Evolutionary conservation across 2,113 vertebrate genomes (phyloP).

Genomic region (Chaetodon trifascialis): DNA sequence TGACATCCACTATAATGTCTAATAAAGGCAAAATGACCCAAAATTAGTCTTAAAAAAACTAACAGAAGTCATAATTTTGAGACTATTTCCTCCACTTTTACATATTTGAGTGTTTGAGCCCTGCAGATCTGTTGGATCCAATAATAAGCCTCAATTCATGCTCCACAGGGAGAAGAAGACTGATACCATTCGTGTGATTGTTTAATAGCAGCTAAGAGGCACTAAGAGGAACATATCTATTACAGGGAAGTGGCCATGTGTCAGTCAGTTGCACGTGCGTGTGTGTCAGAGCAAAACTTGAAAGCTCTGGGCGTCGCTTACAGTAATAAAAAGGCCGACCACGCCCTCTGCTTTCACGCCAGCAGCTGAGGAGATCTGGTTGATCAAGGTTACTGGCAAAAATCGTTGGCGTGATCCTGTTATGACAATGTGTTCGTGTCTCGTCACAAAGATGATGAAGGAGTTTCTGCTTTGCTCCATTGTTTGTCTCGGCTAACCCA

Average conservation of each 20-base stretch:
- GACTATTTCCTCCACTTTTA: background rate
- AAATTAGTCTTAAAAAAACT: background rate
- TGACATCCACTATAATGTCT: background rate
- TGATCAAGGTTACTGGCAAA: slow-evolving; percentile 40
- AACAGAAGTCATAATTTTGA: background rate
- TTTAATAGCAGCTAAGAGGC: background rate
- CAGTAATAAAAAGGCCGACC: slow-evolving; percentile 39
- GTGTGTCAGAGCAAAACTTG: slow-evolving; percentile 41
- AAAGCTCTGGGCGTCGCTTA: slow-evolving; percentile 57
- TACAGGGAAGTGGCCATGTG: slow-evolving; percentile 29
- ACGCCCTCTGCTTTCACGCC: slow-evolving; percentile 47
- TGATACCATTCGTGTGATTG: background rate
- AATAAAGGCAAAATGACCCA: background rate
- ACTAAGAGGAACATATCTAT: slow-evolving; percentile 21
- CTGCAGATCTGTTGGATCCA: background rate
- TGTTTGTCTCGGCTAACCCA: background rate
- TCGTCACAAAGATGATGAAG: slow-evolving; percentile 1
- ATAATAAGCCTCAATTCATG: background rate
- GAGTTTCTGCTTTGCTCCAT: background rate
- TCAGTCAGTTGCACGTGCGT: slow-evolving; percentile 29
- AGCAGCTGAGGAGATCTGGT: slow-evolving; percentile 57
- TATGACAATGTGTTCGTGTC: background rate
- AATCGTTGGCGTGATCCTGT: background rate
- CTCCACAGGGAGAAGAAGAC: background rate
- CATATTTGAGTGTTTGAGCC: background rate